phyloP scores from a whole-genome alignment of 2,888 invertebrate genomes.

The Drosophila pullipes region DNA sequence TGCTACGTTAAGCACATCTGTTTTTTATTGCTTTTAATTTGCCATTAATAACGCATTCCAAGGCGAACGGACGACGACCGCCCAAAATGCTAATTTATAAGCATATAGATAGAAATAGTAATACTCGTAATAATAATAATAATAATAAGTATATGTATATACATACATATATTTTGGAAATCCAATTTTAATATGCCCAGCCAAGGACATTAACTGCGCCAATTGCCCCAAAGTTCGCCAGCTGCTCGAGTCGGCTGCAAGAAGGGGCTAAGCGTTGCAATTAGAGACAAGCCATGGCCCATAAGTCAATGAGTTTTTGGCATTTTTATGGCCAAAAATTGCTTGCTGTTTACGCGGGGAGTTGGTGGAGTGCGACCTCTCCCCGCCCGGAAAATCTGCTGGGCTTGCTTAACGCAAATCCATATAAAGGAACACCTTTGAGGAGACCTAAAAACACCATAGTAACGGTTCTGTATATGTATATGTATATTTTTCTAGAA shows the following conservation, averaged over 20 bases:
- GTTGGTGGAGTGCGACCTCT: neutral
- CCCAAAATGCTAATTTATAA: constrained; percentile 75
- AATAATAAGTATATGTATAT: constrained; percentile 40
- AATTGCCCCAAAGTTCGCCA: constrained; percentile 32
- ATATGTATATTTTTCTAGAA: neutral
- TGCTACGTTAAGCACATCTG: constrained; percentile 84
- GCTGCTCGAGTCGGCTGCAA: constrained; percentile 7
- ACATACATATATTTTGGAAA: constrained; percentile 34
- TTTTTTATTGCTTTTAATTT: constrained; percentile 85
- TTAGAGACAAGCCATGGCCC: constrained; percentile 51
- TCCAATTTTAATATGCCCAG: constrained; percentile 69
- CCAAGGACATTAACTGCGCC: constrained; percentile 52
- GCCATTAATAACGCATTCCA: constrained; percentile 84
- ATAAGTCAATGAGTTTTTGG: constrained; percentile 83
- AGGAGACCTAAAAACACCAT: neutral
- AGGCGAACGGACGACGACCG: constrained; percentile 62
- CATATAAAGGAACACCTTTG: neutral
- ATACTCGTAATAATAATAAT: constrained; percentile 49
- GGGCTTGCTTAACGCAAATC: neutral
- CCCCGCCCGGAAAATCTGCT: neutral
- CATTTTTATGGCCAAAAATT: constrained; percentile 76
- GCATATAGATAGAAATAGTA: constrained; percentile 65
- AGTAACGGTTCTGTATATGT: neutral
- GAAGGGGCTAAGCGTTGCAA: constrained; percentile 30
- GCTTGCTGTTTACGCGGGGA: neutral